Base-by-base conservation (phyloP, 2,888 invertebrate species). In the Orthonychiurus folsomi region DNA sequence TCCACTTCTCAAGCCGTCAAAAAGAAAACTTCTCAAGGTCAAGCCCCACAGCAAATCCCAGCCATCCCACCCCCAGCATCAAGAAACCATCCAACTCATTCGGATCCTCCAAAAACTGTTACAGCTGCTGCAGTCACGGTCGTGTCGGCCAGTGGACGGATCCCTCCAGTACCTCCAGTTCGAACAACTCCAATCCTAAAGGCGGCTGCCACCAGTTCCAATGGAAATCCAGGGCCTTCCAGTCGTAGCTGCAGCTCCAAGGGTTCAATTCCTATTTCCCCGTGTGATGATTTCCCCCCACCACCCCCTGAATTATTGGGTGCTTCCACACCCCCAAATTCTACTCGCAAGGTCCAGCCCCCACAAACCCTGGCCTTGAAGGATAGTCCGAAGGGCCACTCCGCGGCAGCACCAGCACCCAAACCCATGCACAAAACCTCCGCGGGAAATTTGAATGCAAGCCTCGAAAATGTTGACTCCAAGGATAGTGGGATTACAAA, bases 1-100 rank as follows among this genome's bases (percentile, higher is more conserved):
- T 74, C 88, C 66, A 85, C 85, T 0, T 81, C 82, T 0, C 66
- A 68, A 67, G 75, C 72, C 62, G 74, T 64, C 63, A 73, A 66
- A 63, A 69, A 66, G 70, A 74, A 62, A 72, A 64, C 53, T 2
- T 12, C 58, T 21, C n/a, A 27, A 54, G 23, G 2, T 25, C 3
- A 56, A 56, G 50, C n/a, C 54, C 26, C 26, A 55, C 15, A 50
- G 60, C 55, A 56, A 56, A 37, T 48, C 52, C 37, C 50, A 59
- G 47, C 20, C 20, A 24, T 12, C 28, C 56, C 56, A 50, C 60
- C 48, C 58, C 61, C 62, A 65, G 56, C 63, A 65, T 56, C 55
- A 28, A 26, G 53, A 25, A 50, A 61, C 50, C 2, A 59, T 23
- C 9, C n/a, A 2, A 27, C 47, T 18, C 54, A 48, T 48, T n/a